Percentiles rank a stretch among this genome's conserved stretches.
These are phyloP conservation scores for Caracal caracal DNA, from an alignment of 2,113 vertebrate species.

Conservation along the genomic window DNA sequence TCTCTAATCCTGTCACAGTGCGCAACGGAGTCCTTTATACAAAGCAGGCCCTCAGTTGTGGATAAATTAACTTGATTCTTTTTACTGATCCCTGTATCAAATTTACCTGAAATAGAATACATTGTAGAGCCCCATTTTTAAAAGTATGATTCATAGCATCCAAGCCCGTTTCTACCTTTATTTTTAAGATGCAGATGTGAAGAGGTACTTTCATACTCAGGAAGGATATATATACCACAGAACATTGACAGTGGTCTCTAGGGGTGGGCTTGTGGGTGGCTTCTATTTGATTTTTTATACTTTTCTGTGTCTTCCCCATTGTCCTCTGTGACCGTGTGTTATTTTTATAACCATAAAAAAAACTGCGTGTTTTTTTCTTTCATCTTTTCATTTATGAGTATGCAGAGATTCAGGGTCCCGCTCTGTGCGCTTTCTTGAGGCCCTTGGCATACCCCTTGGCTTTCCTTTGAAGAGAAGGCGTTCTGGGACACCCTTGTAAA, in stretches of 20 bases:
- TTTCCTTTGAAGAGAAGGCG: slow-evolving; percentile 39
- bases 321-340: not conserved
- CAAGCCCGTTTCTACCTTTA: slow-evolving; percentile 39
- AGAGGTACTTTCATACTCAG: not conserved
- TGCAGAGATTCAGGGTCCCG: not conserved
- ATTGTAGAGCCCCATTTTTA: not conserved
- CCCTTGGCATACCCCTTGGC: not conserved
- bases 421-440: not conserved
- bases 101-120: not conserved
- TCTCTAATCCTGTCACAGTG: not conserved
- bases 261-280: not conserved
- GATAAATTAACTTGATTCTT: not conserved
- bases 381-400: slow-evolving; percentile 42
- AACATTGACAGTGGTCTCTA: not conserved
- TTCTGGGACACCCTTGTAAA: slow-evolving; percentile 35
- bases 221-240: not conserved
- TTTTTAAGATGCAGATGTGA: slow-evolving; percentile 27
- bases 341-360: slow-evolving; percentile 56
- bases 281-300: not conserved
- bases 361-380: not conserved
- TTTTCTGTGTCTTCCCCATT: slow-evolving; percentile 15
- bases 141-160: not conserved
- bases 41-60: not conserved
- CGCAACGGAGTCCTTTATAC: not conserved
- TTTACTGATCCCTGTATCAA: not conserved